Evolutionary conservation across 2,113 vertebrate species (phyloP).

Genomic region (Glaucidium brasilianum): DNA sequence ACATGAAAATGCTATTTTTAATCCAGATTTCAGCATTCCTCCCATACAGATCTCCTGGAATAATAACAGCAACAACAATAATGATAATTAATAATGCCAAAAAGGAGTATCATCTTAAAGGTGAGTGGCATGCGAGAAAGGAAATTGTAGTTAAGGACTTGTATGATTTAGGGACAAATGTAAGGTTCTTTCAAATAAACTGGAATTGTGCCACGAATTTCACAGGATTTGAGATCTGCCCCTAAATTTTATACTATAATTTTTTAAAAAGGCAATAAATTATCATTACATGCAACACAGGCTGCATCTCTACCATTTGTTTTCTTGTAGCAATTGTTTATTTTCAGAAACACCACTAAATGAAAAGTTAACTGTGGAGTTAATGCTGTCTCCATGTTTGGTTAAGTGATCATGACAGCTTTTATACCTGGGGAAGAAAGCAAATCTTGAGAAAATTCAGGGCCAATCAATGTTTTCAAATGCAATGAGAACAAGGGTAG

Average conservation of each 20-base stretch:
- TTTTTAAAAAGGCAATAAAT: not conserved
- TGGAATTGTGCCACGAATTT: not conserved
- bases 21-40: slow-evolving; percentile 70
- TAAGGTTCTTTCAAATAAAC: not conserved
- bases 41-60: slow-evolving; percentile 71
- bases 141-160: not conserved
- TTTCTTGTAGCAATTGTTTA: not conserved
- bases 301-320: not conserved
- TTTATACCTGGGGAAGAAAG: not conserved
- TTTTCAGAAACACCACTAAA: not conserved
- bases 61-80: slow-evolving; percentile 70
- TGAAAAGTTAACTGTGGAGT: not conserved
- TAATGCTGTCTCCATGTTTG: not conserved
- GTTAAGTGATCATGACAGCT: not conserved
- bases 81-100: slow-evolving; percentile 66
- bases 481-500: not conserved
- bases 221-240: not conserved
- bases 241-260: not conserved
- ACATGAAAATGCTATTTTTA: slow-evolving; percentile 78
- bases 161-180: not conserved
- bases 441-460: not conserved
- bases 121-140: slow-evolving; percentile 54
- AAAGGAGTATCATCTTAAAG: slow-evolving; percentile 51
- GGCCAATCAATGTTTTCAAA: not conserved
- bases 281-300: not conserved